A percentile compares a stretch with the other conserved stretches of the same genome.
Evolutionary conservation across 2,797 vertebrate species (phyloP).

Genomic region (Prunella strophiata): DNA sequence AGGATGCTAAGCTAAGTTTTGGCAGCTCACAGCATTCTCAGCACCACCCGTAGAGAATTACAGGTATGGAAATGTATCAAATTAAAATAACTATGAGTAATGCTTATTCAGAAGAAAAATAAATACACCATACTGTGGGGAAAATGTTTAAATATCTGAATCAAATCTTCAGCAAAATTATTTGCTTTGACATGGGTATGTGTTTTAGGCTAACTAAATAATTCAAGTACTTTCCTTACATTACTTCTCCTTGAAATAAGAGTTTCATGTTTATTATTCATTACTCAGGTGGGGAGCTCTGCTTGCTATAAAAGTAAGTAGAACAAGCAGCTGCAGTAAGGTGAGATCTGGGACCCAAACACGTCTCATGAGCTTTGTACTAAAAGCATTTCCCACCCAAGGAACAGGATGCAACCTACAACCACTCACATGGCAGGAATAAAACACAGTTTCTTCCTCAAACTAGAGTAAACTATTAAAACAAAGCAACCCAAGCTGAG

Average conservation of each 20-base stretch:
- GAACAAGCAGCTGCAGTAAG: background rate
- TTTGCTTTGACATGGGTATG: slow-evolving; percentile 16
- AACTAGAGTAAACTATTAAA: background rate
- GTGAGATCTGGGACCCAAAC: background rate
- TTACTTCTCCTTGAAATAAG: slow-evolving; percentile 63
- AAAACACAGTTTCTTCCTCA: background rate
- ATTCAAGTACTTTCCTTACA: slow-evolving; percentile 60
- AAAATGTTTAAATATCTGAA: background rate
- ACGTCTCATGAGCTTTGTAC: background rate
- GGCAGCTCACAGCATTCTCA: background rate
- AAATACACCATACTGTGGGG: background rate
- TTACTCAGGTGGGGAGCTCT: slow-evolving; percentile 48
- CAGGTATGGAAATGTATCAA: background rate
- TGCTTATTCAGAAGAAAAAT: background rate
- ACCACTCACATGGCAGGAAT: background rate
- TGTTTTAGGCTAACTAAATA: slow-evolving; percentile 64
- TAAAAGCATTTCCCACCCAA: background rate
- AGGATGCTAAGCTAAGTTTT: background rate
- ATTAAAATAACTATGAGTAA: background rate
- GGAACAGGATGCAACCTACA: background rate
- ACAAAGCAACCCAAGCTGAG: background rate
- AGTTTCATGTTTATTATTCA: slow-evolving; percentile 71
- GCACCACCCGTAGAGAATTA: background rate
- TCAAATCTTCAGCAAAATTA: background rate
- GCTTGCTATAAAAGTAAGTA: slow-evolving; percentile 10